Conservation (phyloP, 1,140 invertebrate species). For the Dinoponera quadriceps region DNA sequence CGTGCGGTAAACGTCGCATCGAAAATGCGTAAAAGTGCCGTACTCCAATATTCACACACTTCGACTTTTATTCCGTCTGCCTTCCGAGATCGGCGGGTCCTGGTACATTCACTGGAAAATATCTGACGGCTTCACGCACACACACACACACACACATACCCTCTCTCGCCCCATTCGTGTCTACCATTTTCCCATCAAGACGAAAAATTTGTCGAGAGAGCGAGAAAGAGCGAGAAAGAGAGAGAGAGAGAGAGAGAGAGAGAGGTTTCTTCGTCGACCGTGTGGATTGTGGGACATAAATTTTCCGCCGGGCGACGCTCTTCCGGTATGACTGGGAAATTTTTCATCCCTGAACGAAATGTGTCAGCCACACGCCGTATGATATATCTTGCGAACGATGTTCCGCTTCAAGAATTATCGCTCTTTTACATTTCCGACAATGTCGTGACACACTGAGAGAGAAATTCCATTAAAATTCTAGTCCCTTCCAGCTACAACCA, state of each 20-base stretch:
- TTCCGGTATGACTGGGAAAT: conserved; percentile 19
- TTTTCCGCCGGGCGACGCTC: background rate
- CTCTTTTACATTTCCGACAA: background rate
- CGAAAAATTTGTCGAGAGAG: conserved; percentile 27
- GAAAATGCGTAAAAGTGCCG: conserved; percentile 1
- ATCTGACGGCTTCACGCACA: conserved; percentile 5
- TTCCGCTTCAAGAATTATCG: background rate
- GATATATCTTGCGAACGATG: background rate
- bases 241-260: background rate
- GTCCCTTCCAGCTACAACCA: too few species aligned
- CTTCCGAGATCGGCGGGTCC: conserved; percentile 4
- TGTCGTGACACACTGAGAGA: too few species aligned
- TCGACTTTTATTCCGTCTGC: conserved; percentile 48
- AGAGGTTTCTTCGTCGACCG: background rate
- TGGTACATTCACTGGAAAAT: conserved; percentile 52
- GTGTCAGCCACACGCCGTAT: background rate
- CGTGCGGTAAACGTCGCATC: background rate
- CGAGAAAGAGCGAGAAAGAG: background rate
- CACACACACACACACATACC: too few species aligned
- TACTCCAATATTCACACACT: conserved; percentile 37
- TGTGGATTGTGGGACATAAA: conserved; percentile 30
- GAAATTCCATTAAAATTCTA: too few species aligned
- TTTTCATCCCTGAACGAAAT: conserved; percentile 8
- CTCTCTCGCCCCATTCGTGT: background rate
- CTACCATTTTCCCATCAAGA: conserved; percentile 52